Conservation (phyloP, 2,113 vertebrate genomes). For the Ophiodon elongatus region DNA sequence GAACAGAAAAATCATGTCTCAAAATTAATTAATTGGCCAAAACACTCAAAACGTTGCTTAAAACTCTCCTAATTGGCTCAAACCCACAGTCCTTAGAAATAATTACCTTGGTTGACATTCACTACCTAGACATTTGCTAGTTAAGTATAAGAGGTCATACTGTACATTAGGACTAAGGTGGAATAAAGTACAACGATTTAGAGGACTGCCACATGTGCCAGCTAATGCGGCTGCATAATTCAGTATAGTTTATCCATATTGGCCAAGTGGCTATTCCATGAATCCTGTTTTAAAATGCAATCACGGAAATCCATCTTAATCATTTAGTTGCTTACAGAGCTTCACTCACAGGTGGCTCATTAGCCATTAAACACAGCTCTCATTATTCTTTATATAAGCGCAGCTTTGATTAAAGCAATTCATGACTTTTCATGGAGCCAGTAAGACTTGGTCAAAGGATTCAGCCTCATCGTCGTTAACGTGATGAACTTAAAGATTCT, state of each 20-base stretch:
- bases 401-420: conserved; percentile 16
- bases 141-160: neutral
- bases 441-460: neutral
- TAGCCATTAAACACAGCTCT: neutral
- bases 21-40: conserved; percentile 3
- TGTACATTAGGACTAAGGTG: neutral
- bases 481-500: neutral
- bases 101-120: neutral
- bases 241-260: conserved; percentile 3
- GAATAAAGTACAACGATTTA: neutral
- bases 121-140: too few species aligned
- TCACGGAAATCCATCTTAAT: conserved; percentile 10
- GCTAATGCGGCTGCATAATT: neutral
- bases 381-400: neutral
- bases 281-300: neutral
- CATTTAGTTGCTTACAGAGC: neutral
- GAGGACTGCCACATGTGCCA: neutral
- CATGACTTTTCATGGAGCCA: neutral
- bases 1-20: neutral
- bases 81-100: neutral
- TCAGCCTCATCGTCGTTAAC: neutral
- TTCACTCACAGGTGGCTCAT: neutral
- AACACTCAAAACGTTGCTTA: neutral
- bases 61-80: neutral
- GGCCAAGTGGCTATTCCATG: neutral